These are phyloP conservation scores for Magallana nippona DNA, from an alignment of 2,888 invertebrate genomes.

Conservation along the genomic window DNA sequence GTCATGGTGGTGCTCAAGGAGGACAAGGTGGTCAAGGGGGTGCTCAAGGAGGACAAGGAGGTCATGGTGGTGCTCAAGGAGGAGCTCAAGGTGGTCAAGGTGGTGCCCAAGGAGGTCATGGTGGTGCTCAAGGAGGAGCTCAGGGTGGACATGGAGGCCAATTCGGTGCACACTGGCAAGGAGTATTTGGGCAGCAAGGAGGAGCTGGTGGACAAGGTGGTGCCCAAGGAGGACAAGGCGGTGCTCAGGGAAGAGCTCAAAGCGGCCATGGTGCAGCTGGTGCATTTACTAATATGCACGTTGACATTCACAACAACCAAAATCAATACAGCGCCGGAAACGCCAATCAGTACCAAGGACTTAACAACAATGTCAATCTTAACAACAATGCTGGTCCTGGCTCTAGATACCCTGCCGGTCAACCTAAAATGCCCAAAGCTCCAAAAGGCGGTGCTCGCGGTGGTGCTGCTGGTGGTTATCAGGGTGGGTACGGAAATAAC, in stretches of 20 bases:
- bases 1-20: neutral
- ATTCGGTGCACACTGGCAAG: neutral
- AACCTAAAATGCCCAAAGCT: neutral
- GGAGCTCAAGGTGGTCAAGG: neutral
- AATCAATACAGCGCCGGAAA: conserved; percentile 9
- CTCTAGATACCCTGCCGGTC: neutral
- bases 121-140: neutral
- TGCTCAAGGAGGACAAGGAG: neutral
- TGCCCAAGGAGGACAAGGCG: neutral
- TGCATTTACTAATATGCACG: conserved; percentile 10
- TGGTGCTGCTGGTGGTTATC: conserved; percentile 40
- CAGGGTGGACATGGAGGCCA: neutral
- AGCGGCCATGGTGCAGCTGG: neutral
- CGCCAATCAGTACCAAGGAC: conserved; percentile 5
- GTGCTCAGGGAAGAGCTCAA: conserved; percentile 3
- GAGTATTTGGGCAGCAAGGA: neutral
- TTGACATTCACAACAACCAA: conserved; percentile 10
- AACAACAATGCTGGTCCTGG: conserved; percentile 2
- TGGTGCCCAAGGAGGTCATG: neutral
- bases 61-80: neutral
- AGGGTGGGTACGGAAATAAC: conserved; percentile 21
- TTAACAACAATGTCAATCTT: neutral
- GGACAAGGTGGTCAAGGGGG: neutral
- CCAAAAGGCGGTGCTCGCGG: conserved; percentile 16
- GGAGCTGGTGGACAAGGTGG: neutral